Base-by-base conservation (phyloP, 1,140 invertebrate species). In the Mercenaria mercenaria region DNA sequence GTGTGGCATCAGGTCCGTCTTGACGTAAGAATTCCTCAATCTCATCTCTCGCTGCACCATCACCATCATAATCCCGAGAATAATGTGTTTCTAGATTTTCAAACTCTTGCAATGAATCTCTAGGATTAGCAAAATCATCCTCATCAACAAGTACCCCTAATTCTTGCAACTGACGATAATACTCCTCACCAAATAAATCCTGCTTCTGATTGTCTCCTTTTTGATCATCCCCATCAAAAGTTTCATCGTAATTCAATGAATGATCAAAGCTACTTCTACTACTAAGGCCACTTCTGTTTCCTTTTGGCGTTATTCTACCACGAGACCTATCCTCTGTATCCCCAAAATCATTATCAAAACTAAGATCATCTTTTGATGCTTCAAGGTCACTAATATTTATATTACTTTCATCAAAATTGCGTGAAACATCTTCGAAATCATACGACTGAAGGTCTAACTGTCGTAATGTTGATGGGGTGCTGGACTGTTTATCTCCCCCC, bases 111-210 rank as follows among this genome's bases (percentile, higher is more conserved):
- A 94, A 79, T 11, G 94, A 94, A 47, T 94, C 92, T 61, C 91
- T 88, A 8, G 87, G 84, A 64, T 92, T 72, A 13, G 91, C 91
- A 61, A 94, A 89, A 77, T 95, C 94, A 8, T 90, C 92, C 37
- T 93, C 94, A 79, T 95, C 94, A n/a, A 95, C 92, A 47, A 95
- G 87, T 56, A 95, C 93, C n/a, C 94, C 94, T 15, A 95, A 88
- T 29, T 95, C 94, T 76, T 91, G 90, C 37, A 95, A 89, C 81
- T 94, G 94, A 77, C 93, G 90, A 74, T 93, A 95, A 89, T 95
- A 95, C 34, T 94, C 93, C 32, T 93, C 91, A 37, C 93, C 91
- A 90, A 95, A 95, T 26, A 95, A 87, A 64, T 94, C 92, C 56
- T 91, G 90, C 20, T 91, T 83, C 18, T 91, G 86, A 23, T 86